A percentile compares a stretch with the other conserved stretches of the same genome.
phyloP scores from a whole-genome alignment of 2,888 invertebrate genomes.

The Drosophila subquinaria region DNA sequence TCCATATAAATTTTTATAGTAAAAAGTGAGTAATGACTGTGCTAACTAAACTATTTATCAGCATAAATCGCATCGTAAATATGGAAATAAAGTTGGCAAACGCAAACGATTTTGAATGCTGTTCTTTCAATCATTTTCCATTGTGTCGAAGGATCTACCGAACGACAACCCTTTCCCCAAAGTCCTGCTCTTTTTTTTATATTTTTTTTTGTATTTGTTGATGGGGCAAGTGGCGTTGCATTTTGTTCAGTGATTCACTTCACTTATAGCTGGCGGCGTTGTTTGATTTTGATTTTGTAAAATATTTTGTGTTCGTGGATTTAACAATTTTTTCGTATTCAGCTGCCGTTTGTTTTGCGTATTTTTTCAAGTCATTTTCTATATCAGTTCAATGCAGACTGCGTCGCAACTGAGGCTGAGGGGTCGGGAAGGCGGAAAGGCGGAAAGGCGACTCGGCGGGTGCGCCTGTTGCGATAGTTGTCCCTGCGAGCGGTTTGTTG shows the following conservation, averaged over 20 bases:
- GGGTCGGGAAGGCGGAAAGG: background rate
- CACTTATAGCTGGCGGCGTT: slow-evolving; percentile 74
- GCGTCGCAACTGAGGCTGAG: background rate
- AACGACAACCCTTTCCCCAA: slow-evolving; percentile 8
- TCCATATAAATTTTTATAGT: background rate
- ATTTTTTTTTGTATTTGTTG: slow-evolving; percentile 13
- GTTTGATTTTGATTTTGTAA: slow-evolving; percentile 80
- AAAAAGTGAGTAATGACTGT: slow-evolving; percentile 13
- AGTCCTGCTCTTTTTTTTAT: background rate
- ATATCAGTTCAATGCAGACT: slow-evolving; percentile 33
- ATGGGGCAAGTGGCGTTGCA: slow-evolving; percentile 44
- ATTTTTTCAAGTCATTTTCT: slow-evolving; percentile 22
- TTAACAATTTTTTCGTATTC: slow-evolving; percentile 58
- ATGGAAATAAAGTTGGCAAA: slow-evolving; percentile 18
- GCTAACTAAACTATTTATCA: slow-evolving; percentile 27
- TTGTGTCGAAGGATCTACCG: slow-evolving; percentile 19
- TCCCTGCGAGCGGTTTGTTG: slow-evolving; percentile 74
- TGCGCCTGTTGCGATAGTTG: slow-evolving; percentile 57
- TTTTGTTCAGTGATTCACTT: slow-evolving; percentile 67
- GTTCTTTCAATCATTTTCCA: slow-evolving; percentile 24
- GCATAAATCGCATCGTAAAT: slow-evolving; percentile 41
- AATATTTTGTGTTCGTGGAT: slow-evolving; percentile 74
- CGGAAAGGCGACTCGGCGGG: background rate
- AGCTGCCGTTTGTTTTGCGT: slow-evolving; percentile 44
- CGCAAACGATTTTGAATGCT: slow-evolving; percentile 30